Evolutionary conservation across 2,888 invertebrate genomes (phyloP), one percentile per base, ranked within the genome.

Genomic region (Hirudinaria manillensis): DNA sequence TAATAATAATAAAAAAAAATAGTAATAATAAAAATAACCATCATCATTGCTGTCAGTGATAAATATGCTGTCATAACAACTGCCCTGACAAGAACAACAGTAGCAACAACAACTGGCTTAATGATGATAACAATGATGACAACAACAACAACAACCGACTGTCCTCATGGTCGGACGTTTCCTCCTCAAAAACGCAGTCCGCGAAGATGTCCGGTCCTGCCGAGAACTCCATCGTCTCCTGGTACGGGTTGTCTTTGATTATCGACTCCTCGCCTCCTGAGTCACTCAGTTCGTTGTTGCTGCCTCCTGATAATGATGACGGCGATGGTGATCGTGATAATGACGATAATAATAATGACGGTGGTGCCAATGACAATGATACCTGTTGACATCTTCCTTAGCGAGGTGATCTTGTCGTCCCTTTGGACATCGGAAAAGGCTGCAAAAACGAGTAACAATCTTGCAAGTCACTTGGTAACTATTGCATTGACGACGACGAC

Each of bases 161-260:
- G 51, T 36, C 27, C 1, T 70, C 70, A 4, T 24, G 21, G n/a
- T 45, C 45, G 21, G 36, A 38, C 1, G 1, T n/a, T 10, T 45
- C 70, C 21, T 70, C 70, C 10, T 24, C 55, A 21, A 55, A 53
- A 29, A 72, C 55, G 32, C 53, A 32, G 32, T 24, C 7, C 1
- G 53, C 29, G 72, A 72, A 72, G 72, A 72, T 51, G 55, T 72
- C 72, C 6, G 55, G 55, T 16, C 32, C 29, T 24, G 45, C n/a
- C 53, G 27, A 29, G 55, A 72, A 27, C 53, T 27, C 32, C 32
- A 55, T 53, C 19, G 27, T 21, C 3, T 55, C 32, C 29, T 27
- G 21, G 32, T 55, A 72, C 16, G 70, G 45, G 55, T 45, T 27
- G 72, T 45, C 36, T 13, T 38, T 34, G 32, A 70, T 24, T 6